Evolutionary conservation across 2,888 invertebrate genomes (phyloP), one percentile per base, ranked within the genome.

Genomic region (Tanytarsus gracilentus): DNA sequence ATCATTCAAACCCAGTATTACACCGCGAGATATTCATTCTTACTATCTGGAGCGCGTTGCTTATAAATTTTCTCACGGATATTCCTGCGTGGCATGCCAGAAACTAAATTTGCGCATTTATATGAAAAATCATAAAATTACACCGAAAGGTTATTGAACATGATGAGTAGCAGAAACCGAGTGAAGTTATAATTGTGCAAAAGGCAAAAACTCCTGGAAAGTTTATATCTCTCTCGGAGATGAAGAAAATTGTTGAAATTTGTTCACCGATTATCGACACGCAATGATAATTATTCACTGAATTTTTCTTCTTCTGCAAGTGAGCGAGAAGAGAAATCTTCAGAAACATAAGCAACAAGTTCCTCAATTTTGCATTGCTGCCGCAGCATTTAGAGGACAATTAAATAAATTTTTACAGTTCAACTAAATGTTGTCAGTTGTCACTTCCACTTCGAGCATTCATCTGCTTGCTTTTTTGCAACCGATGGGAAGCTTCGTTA

Each of bases 211-310:
- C 21, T 44, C 9, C 23, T 44, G 21, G 44, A 44, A 44, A 44
- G 9, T 44, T 44, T 44, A 11, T 23, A 3, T 6, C 11, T 18
- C 16, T 23, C 18, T 11, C 44, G 23, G 21, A 18, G 23, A 8
- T 23, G 21, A 9, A 44, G 2, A 23, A 23, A 18, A 23, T 44
- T 21, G 18, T 44, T 44, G 44, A 49, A 58, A 58, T 29, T 29
- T 44, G 29, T 18, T 11, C 21, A n/a, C 39, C 25, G 27, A 26
- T 58, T 58, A 58, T 44, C 18, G 21, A 23, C 58, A 58, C 58
- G 58, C 58, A 58, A 58, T 40, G 29, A 58, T 58, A 58, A 58
- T 58, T 58, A 58, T 44, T 58, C 58, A 58, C 18, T 58, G 58
- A 40, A 23, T 40, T 58, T 55, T 26, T 39, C 4, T 36, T 36